Base-by-base conservation (phyloP, 2,888 invertebrate species). In the Cataglyphis albicans region DNA sequence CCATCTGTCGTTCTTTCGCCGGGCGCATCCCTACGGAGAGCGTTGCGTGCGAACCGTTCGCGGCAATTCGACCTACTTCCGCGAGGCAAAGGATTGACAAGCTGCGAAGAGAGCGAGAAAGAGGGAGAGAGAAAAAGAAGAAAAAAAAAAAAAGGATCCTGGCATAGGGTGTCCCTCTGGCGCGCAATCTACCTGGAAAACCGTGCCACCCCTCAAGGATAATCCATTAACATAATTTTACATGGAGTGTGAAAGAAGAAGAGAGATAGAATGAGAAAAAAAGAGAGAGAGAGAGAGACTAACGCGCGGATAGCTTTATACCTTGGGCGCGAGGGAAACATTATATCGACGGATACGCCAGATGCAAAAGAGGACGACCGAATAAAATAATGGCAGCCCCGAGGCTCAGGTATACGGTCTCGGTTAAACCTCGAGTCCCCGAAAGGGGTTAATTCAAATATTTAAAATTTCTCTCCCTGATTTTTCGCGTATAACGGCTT, bases 211-310 rank as follows among this genome's bases (percentile, higher is more conserved):
- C 90, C 85, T 86, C 87, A 87, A 93, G 94, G 94, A 94, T 94
- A 94, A 94, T 94, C 94, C 94, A 94, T 94, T 94, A 94, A 94
- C 94, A 94, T 94, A 94, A 94, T 94, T 94, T 94, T 93, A 94
- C 94, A 94, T 94, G 93, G 92, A 90, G 68, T 12, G 12, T 10
- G 44, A 21, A 25, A 21, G 32, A 72, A 1, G 61, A 44, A 72
- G 72, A 21, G 32, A 21, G 32, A 72, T 3, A 61, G 59, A 61
- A 59, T 0, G 44, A 48, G 32, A 9, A 25, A 57, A 32, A 12
- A 4, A 32, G 9, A 21, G 21, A 1, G n/a, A 57, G 55, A 57
- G 55, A 32, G 32, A 72, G 25, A 65, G 48, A 48, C 18, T 1
- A 48, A 48, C 18, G 55, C 63, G 48, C n/a, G 52, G 81, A 84